A percentile compares a stretch with the other conserved stretches of the same genome.
Evolutionary conservation across 1,140 invertebrate genomes (phyloP).

Genomic region (Diuraphis noxia): DNA sequence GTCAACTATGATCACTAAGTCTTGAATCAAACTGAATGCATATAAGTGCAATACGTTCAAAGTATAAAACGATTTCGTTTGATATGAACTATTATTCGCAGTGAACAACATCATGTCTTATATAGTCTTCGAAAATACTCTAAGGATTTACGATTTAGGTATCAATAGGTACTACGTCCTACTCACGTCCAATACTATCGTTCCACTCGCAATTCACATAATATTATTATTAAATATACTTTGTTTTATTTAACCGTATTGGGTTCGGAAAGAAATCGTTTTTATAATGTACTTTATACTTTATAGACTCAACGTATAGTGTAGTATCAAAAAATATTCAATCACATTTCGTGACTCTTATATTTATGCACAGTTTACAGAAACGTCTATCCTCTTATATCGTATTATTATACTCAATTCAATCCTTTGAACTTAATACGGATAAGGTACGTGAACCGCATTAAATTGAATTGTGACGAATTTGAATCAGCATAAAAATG

Average conservation of each 20-base stretch:
- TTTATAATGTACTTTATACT: not conserved
- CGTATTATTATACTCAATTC: not conserved
- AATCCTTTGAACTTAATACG: not conserved
- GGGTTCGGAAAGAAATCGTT: not conserved
- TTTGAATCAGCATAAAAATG: constrained; percentile 15
- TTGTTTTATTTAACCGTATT: not conserved
- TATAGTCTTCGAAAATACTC: not conserved
- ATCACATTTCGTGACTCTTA: not conserved
- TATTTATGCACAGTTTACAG: not conserved
- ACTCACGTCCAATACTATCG: too few species aligned
- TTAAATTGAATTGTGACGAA: not conserved
- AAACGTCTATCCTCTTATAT: not conserved
- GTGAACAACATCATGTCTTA: not conserved
- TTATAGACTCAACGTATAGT: not conserved
- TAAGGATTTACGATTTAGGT: not conserved
- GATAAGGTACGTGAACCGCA: not conserved
- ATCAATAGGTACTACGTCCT: not conserved
- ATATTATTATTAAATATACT: not conserved
- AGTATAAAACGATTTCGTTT: not conserved
- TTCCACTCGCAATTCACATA: not conserved
- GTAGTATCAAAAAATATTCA: not conserved
- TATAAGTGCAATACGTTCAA: not conserved
- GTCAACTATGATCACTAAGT: not conserved
- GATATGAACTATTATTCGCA: not conserved
- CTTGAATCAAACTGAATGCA: not conserved